Base-by-base conservation (phyloP, 2,888 invertebrate genomes). In the Dascillus cervinus region DNA sequence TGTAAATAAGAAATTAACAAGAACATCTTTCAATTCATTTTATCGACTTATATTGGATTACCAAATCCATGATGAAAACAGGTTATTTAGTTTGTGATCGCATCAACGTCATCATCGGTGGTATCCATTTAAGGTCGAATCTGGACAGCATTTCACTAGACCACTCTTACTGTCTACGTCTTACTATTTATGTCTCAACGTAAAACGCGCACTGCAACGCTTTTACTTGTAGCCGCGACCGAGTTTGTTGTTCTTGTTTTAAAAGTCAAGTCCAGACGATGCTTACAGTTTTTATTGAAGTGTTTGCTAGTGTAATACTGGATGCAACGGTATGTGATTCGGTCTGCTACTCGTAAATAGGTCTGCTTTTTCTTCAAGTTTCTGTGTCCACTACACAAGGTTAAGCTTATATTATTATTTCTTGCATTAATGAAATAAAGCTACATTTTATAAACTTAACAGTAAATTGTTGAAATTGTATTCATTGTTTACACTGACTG, bases 301-400 rank as follows among this genome's bases (percentile, higher is more conserved):
- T 15, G 26, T 32, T 32, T 13, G 21, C 32, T 17, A 32, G 26
- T 32, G 32, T 32, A 32, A 32, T 32, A 32, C 32, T 27, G 32
- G 27, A 27, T 27, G 22, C 26, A 22, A 32, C 26, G 32, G 27
- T 32, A 32, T 32, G 32, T 22, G 22, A 21, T 26, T 29, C 24
- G 25, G 9, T 29, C 23, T 5, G n/a, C 13, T 22, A 15, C 14
- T 29, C 5, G 13, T 2, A 13, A 8, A 14, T 9, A 26, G 26
- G 17, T 10, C 20, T 11, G 10, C 15, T 13, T 29, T 29, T 29
- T 23, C 20, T 8, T n/a, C n/a, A n/a, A 22, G 23, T 28, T 28
- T 28, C 28, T 28, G 21, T 28, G 2, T 22, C 22, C 14, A 4
- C 13, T 2, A n/a, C n/a, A n/a, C 23, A 29, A 29, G 29, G 29